phyloP scores from a whole-genome alignment of 1,140 invertebrate species.

The Zaprionus ghesquierei region DNA sequence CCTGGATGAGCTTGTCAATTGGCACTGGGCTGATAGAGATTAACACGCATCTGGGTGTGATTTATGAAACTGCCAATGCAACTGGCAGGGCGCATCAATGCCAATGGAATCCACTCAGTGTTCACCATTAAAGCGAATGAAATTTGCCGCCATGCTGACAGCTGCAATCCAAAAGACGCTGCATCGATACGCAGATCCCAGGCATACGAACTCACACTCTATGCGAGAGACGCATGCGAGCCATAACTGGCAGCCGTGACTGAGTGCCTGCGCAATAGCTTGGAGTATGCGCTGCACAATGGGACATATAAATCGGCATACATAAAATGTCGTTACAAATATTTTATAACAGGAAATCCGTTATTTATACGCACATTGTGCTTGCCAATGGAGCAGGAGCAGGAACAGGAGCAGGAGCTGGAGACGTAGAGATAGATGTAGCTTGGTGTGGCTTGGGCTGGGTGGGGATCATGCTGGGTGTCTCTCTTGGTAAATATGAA shows the following conservation, averaged over 20 bases:
- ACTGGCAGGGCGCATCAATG: slow-evolving; percentile 8
- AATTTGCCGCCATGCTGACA: slow-evolving; percentile 44
- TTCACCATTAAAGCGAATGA: background rate
- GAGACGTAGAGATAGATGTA: background rate
- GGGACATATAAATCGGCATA: slow-evolving; percentile 65
- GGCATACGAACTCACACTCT: background rate
- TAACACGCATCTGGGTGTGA: slow-evolving; percentile 53
- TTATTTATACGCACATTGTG: slow-evolving; percentile 79
- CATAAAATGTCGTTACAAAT: slow-evolving; percentile 77
- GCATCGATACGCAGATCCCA: slow-evolving; percentile 38
- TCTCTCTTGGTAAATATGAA: slow-evolving; percentile 75
- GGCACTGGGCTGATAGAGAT: slow-evolving; percentile 34
- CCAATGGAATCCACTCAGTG: slow-evolving; percentile 56
- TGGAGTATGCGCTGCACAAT: slow-evolving; percentile 27
- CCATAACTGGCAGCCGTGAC: background rate
- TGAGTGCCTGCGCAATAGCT: background rate
- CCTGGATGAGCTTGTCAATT: slow-evolving; percentile 4
- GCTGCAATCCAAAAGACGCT: slow-evolving; percentile 69
- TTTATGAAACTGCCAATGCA: slow-evolving; percentile 54
- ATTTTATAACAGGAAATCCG: slow-evolving; percentile 80
- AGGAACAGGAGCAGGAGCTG: background rate
- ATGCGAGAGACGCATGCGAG: background rate
- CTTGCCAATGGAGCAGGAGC: slow-evolving; percentile 17
- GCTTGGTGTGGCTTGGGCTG: background rate
- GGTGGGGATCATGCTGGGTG: slow-evolving; percentile 12